Percentiles rank a stretch among this genome's conserved stretches.
Conservation (phyloP, 2,888 invertebrate genomes). For the Conomelus anceps region DNA sequence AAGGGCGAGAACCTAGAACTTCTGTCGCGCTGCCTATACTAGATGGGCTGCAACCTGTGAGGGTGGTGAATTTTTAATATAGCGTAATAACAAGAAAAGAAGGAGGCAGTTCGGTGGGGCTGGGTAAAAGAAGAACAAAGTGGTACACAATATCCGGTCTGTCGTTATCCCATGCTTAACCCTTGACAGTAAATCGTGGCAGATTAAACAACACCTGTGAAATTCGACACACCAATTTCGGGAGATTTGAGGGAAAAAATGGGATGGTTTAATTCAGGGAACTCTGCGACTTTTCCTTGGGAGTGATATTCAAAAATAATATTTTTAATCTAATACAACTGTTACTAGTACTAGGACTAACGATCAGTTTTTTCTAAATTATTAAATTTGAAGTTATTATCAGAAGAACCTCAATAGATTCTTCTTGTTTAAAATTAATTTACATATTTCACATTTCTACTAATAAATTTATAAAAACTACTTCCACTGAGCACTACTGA, state of each 20-base stretch:
- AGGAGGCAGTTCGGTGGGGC: neutral
- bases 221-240: neutral
- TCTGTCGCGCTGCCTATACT: neutral
- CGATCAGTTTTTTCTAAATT: too few relatives aligned
- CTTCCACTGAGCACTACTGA: too few relatives aligned
- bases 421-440: too few relatives aligned
- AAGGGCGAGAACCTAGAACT: neutral
- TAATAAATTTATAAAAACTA: too few relatives aligned
- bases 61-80: constrained; percentile 13
- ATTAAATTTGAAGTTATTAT: too few relatives aligned
- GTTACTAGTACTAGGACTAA: too few relatives aligned
- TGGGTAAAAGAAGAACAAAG: neutral
- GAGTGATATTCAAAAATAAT: too few relatives aligned
- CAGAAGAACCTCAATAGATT: too few relatives aligned
- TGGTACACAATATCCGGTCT: neutral
- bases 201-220: neutral
- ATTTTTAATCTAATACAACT: too few relatives aligned
- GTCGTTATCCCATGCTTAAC: neutral
- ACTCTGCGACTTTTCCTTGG: too few relatives aligned
- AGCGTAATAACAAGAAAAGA: constrained; percentile 2
- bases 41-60: neutral
- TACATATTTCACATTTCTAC: too few relatives aligned
- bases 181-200: neutral
- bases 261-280: neutral
- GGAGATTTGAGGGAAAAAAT: neutral